Evolutionary conservation across 2,113 vertebrate species (phyloP).

Genomic region (Oenanthe melanoleuca): DNA sequence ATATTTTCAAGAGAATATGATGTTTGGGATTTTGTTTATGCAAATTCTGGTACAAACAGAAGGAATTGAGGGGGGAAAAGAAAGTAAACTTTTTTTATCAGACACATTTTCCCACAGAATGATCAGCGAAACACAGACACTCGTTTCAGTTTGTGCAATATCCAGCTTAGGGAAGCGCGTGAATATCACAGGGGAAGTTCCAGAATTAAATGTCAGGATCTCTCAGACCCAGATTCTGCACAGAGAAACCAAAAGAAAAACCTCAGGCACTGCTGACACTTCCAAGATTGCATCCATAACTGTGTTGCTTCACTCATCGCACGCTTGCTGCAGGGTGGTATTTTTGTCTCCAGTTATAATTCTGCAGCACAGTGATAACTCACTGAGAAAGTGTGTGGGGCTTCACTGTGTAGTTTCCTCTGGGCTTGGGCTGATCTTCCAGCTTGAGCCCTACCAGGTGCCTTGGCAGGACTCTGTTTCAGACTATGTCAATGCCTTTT

Average conservation of each 20-base stretch:
- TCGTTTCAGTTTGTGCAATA: background rate
- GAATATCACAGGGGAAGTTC: background rate
- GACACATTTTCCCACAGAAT: background rate
- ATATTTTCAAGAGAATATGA: background rate
- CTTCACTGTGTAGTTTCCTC: background rate
- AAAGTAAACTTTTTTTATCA: background rate
- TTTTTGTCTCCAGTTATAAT: background rate
- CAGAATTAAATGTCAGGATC: background rate
- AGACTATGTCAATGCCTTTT: no score
- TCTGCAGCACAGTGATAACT: background rate
- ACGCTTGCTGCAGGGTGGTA: background rate
- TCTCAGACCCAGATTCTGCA: background rate
- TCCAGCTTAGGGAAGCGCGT: background rate
- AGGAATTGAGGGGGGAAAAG: background rate
- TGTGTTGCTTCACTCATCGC: background rate
- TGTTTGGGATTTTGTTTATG: background rate
- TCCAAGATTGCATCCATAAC: background rate
- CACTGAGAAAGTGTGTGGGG: background rate
- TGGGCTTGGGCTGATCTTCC: background rate
- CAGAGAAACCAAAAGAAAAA: constrained; percentile 29
- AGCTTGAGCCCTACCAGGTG: background rate
- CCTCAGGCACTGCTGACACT: background rate
- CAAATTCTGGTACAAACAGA: background rate
- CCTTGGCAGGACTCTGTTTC: background rate
- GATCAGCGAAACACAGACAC: background rate